Base-by-base conservation (phyloP, 1,140 invertebrate genomes). In the Drosophila mojavensis region DNA sequence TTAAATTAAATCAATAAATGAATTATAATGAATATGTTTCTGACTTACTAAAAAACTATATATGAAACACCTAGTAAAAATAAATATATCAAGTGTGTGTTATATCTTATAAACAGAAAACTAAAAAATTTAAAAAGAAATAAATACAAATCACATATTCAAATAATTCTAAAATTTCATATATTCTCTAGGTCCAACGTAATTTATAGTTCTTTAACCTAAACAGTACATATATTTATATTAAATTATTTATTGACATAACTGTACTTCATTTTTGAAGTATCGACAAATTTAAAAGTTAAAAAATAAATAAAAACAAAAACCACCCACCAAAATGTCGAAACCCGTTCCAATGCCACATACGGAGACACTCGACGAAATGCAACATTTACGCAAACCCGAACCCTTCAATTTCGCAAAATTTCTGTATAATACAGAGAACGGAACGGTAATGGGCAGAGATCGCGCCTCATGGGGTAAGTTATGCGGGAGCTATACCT, bases 381-480 rank as follows among this genome's bases (percentile, higher is more conserved):
- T 91, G 30, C 68, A 73, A 26, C 78, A 68, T 47, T 30, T 90
- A 20, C 78, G 83, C 20, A 85, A 90, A 26, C 81, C 81, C 33
- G 58, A 70, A 20, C 85, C 84, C 9, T 92, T 92, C 51, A 58
- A 84, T 56, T 71, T 93, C 39, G 70, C 55, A 5, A 92, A 92
- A 69, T 96, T 96, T 84, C 74, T 97, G 59, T 97, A 96, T 91
- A 95, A 97, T 91, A 81, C 93, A 24, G 94, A 96, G 62, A 95
- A 95, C 10, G 94, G 95, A 50, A 94, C 95, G n/a, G 94, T 96
- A 83, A 93, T 97, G 80, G 96, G 96, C 68, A 93, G 96, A 83
- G 96, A 95, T 67, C 94, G 94, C 36, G 91, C 93, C 83, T 95
- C 95, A 91, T 97, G 96, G 96, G 95, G 96, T 97, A 94, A 92